These are phyloP conservation scores for Thera britannica DNA, from an alignment of 2,888 invertebrate species.

Conservation along the genomic window DNA sequence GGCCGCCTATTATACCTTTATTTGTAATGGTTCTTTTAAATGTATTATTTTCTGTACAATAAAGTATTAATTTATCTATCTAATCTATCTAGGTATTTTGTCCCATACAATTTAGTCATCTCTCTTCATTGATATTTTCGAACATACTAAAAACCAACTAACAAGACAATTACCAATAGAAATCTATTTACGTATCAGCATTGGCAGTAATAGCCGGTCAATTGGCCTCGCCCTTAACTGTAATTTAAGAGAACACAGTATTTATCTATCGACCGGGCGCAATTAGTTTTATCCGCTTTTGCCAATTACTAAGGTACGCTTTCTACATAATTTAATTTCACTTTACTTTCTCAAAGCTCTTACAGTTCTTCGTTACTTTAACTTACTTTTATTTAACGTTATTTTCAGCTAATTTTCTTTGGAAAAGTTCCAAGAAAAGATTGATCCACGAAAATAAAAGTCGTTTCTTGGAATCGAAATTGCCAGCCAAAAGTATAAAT, in stretches of 20 bases:
- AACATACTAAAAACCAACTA: neutral
- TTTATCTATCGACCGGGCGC: conserved; percentile 22
- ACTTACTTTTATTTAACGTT: neutral
- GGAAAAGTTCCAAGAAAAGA: neutral
- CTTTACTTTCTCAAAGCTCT: conserved; percentile 21
- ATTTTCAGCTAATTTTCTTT: neutral
- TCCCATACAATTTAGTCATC: no score
- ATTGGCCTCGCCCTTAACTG: conserved; percentile 33
- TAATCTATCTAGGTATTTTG: no score
- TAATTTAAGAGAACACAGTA: conserved; percentile 16
- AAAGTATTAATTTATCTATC: no score
- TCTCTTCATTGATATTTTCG: neutral
- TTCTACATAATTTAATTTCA: conserved; percentile 24
- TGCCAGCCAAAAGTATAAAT: no score
- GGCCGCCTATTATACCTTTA: no score
- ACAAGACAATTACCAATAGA: neutral
- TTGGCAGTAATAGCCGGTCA: conserved; percentile 29
- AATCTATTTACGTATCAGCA: conserved; percentile 27
- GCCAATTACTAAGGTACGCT: conserved; percentile 35
- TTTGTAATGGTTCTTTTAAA: no score
- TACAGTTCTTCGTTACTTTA: neutral
- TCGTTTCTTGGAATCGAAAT: no score
- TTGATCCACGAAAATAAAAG: no score
- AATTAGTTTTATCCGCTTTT: conserved; percentile 33
- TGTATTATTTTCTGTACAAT: no score